A percentile compares a stretch with the other conserved stretches of the same genome.
Evolutionary conservation across 2,113 vertebrate genomes (phyloP).

Genomic region (Cygnus buccinator): DNA sequence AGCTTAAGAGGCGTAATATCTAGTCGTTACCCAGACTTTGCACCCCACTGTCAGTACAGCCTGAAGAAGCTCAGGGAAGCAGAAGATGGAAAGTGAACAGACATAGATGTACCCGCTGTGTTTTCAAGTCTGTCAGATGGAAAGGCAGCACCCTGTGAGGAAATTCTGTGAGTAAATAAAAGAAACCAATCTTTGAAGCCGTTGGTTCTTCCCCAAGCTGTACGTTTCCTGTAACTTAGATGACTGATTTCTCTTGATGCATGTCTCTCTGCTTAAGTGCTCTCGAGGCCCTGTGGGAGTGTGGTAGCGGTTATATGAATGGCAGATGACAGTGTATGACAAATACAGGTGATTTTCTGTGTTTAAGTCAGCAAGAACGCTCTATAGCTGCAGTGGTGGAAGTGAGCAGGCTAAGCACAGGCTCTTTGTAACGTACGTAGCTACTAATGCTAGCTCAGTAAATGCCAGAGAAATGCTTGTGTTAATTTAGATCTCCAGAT

Average conservation of each 20-base stretch:
- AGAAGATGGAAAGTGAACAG: not conserved
- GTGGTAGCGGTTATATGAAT: not conserved
- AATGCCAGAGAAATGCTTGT: not conserved
- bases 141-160: not conserved
- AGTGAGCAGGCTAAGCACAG: not conserved
- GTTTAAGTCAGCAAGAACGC: not conserved
- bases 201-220: not conserved
- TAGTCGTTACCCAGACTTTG: not conserved
- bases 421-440: not conserved
- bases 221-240: conserved; percentile 4
- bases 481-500: conserved; percentile 60
- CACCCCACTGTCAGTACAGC: fast-evolving
- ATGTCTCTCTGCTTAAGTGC: not conserved
- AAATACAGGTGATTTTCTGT: not conserved
- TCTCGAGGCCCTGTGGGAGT: not conserved
- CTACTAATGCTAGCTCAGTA: not conserved
- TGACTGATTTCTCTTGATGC: not conserved
- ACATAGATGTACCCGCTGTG: fast-evolving
- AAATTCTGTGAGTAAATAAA: not conserved
- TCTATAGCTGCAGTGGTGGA: not conserved
- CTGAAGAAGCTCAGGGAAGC: not conserved
- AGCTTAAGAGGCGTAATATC: not conserved
- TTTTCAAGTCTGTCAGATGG: not conserved
- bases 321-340: not conserved
- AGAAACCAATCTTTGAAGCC: not conserved